Conservation (phyloP, 2,113 vertebrate species). For the Tenebrosternarchus preto region DNA sequence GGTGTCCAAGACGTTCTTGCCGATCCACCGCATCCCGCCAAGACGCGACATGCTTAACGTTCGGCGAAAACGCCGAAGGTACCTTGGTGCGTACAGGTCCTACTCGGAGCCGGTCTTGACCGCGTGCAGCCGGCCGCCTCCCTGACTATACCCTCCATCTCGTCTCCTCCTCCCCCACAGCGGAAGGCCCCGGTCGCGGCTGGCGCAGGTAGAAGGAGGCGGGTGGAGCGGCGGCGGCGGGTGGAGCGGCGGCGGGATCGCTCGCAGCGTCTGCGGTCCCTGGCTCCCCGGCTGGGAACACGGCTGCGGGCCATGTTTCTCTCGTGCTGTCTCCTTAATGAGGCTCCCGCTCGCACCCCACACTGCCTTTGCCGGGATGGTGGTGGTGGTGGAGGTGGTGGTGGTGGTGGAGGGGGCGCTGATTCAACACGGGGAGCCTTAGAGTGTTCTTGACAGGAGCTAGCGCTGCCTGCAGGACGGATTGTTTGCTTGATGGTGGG, state of each 20-base stretch:
- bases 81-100: no score
- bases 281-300: constrained; percentile 60
- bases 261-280: constrained; percentile 70
- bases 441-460: constrained; percentile 23
- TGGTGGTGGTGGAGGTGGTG: constrained; percentile 40
- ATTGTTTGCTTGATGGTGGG: constrained; percentile 17
- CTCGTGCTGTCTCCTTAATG: constrained; percentile 58
- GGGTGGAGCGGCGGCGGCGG: no score
- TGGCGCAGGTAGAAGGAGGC: background rate
- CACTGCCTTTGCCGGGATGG: constrained; percentile 28
- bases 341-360: constrained; percentile 40
- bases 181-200: constrained; percentile 10
- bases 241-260: constrained; percentile 62
- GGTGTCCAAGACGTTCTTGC: no score
- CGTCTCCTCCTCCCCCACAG: constrained; percentile 5
- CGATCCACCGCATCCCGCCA: no score
- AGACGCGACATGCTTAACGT: no score
- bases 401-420: no score
- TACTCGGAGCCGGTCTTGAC: no score
- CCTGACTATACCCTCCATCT: background rate
- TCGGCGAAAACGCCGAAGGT: no score
- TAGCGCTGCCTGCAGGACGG: background rate
- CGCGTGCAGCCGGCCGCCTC: no score
- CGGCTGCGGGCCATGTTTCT: constrained; percentile 51
- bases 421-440: constrained; percentile 25